These are phyloP conservation scores for Tenthredo livida DNA, from an alignment of 2,888 invertebrate species.

Conservation along the genomic window DNA sequence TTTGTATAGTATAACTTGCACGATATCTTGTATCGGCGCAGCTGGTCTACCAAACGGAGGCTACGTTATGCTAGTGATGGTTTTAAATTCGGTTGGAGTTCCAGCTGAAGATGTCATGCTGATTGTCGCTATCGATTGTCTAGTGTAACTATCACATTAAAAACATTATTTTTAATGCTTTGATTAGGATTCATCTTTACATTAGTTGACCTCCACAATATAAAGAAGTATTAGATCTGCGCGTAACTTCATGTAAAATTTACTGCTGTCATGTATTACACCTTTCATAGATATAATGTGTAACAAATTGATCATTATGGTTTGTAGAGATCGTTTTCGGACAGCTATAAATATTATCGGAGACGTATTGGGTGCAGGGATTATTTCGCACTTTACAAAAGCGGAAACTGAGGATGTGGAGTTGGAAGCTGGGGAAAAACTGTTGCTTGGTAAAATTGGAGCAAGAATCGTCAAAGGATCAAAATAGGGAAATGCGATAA, in stretches of 20 bases:
- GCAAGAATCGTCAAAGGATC: neutral
- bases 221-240: neutral
- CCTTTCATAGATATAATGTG: neutral
- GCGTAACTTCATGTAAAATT: neutral
- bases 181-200: neutral
- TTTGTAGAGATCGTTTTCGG: slow-evolving; percentile 74
- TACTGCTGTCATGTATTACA: neutral
- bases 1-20: slow-evolving; percentile 92
- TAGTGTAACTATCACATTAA: slow-evolving; percentile 87
- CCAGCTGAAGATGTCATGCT: slow-evolving; percentile 94
- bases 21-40: slow-evolving; percentile 97
- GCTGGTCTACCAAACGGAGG: slow-evolving; percentile 98
- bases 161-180: slow-evolving; percentile 49
- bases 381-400: slow-evolving; percentile 65
- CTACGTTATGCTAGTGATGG: slow-evolving; percentile 97
- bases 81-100: slow-evolving; percentile 93
- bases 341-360: slow-evolving; percentile 73
- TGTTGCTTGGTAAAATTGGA: neutral
- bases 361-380: slow-evolving; percentile 72
- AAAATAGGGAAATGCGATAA: neutral
- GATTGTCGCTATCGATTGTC: slow-evolving; percentile 95
- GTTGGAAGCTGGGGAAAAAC: neutral
- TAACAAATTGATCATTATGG: slow-evolving; percentile 21
- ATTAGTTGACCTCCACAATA: neutral
- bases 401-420: neutral